A percentile compares a stretch with the other conserved stretches of the same genome.
phyloP scores from a whole-genome alignment of 1,140 invertebrate species.

The Megalonaias nervosa region DNA sequence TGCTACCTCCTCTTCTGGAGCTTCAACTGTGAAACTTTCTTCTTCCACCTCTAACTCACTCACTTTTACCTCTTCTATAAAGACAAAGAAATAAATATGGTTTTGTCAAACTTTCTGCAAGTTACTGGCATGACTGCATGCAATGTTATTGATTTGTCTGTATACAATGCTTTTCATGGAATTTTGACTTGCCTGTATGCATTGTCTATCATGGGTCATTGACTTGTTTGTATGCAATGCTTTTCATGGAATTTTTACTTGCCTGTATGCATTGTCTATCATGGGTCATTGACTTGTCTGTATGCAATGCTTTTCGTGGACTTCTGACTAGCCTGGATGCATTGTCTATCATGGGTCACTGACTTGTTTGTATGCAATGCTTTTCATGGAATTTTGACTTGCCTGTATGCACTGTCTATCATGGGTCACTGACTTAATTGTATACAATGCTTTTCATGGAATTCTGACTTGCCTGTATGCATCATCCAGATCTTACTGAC shows the following conservation, averaged over 20 bases:
- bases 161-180: background rate
- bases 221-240: background rate
- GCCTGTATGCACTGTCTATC: background rate
- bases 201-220: background rate
- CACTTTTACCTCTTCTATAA: no score
- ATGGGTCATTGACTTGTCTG: background rate
- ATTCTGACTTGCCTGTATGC: background rate
- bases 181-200: background rate
- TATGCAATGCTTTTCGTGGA: background rate
- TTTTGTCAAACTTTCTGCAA: background rate
- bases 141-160: background rate
- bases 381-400: background rate
- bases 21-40: slow-evolving; percentile 22
- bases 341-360: background rate
- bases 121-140: background rate
- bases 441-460: background rate
- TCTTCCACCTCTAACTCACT: slow-evolving; percentile 26
- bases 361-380: background rate
- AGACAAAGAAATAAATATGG: background rate
- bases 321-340: background rate
- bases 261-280: background rate
- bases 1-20: slow-evolving; percentile 11
- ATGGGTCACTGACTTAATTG: background rate
- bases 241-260: background rate
- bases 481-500: no score